Percentiles rank a stretch among this genome's conserved stretches.
These are phyloP conservation scores for Sphyrna mokarran DNA, from an alignment of 2,113 vertebrate genomes.

Conservation along the genomic window DNA sequence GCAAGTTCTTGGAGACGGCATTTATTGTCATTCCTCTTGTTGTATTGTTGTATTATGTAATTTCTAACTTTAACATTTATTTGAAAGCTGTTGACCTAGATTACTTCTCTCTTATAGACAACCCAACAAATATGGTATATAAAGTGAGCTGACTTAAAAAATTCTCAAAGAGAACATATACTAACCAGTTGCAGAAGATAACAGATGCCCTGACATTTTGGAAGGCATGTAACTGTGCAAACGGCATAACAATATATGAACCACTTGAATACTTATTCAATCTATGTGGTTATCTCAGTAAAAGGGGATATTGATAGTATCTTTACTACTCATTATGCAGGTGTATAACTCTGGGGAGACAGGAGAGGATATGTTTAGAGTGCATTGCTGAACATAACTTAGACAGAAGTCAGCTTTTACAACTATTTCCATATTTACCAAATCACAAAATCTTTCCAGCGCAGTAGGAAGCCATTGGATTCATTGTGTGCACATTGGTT, in stretches of 20 bases:
- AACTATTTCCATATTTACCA: neutral
- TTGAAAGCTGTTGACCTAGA: neutral
- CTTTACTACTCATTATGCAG: neutral
- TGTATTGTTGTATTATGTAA: neutral
- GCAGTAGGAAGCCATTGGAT: too few relatives aligned
- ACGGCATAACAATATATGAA: neutral
- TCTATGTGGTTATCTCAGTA: conserved; percentile 7
- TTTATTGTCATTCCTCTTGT: neutral
- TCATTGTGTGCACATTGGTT: too few relatives aligned
- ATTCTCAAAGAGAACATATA: neutral
- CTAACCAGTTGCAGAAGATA: neutral
- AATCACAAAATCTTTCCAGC: too few relatives aligned
- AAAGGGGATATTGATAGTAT: neutral
- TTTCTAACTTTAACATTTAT: conserved; percentile 15
- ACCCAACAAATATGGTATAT: neutral
- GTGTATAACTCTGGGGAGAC: neutral
- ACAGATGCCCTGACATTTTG: neutral
- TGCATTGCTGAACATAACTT: neutral
- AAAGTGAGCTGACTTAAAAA: neutral
- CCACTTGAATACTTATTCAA: neutral
- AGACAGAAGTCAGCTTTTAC: neutral
- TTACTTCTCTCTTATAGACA: neutral
- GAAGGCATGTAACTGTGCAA: neutral
- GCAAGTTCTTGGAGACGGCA: neutral
- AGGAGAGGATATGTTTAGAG: neutral